Evolutionary conservation across 2,888 invertebrate genomes (phyloP), one percentile per base, ranked within the genome.

Genomic region (Torymus aiolomorphi): DNA sequence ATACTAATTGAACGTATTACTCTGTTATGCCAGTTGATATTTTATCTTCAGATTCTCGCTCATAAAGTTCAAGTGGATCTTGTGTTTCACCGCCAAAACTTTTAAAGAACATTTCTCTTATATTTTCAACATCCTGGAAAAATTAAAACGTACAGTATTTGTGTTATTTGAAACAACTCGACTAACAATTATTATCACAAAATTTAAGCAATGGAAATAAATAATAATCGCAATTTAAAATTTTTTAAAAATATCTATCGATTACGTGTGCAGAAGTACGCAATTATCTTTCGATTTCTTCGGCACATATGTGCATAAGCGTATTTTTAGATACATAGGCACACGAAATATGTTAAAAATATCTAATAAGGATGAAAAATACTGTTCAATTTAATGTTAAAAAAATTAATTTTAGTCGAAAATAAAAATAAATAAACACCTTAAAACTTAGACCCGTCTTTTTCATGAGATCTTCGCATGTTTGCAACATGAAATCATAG

Each of bases 401-500:
- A 24, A 24, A 61, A 13, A 24, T 61, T 4, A 18, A 59, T 76
- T 77, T 14, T 10, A 65, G 69, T 82, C 86, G 87, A 90, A 84
- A 91, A 89, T 42, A 67, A 57, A 75, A 91, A 86, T 49, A 86
- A 83, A 84, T 91, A 83, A 84, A 91, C 83, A 93, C 92, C 85
- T 92, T 91, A 82, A 92, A 90, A 67, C 88, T 88, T 72, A 94
- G 88, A 86, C 91, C 91, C 11, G 92, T 91, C 70, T 92, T 84
- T 16, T 86, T 86, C 56, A 91, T 87, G 81, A 95, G 85, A 84
- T 92, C 92, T 80, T 92, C 92, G 16, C 91, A 88, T 85, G 94
- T 92, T 85, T 92, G 92, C 83, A 91, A 88, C 78, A 94, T 88
- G 88, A 94, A 94, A 85, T 94, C 93, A 54, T 92, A 86, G 59